Conservation (phyloP, 2,113 vertebrate species). For the Pluvianellus socialis region DNA sequence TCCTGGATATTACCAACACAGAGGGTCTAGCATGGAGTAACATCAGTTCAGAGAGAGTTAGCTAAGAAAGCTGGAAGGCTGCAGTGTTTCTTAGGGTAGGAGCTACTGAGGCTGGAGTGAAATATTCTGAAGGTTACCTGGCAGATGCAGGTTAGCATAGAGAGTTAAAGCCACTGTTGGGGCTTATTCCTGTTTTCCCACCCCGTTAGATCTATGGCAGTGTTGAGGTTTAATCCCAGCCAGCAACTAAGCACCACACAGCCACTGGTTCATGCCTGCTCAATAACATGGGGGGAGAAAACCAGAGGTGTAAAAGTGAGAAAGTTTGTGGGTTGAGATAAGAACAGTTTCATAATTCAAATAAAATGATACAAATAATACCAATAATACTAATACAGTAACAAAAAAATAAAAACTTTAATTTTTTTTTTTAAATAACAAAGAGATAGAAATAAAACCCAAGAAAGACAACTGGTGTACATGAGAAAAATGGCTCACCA, state of each 20-base stretch:
- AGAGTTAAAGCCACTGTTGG: background rate
- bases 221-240: background rate
- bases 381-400: too few relatives aligned
- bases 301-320: background rate
- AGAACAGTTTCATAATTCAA: background rate
- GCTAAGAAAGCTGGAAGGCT: background rate
- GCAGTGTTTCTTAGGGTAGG: background rate
- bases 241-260: background rate
- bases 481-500: background rate
- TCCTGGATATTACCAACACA: background rate
- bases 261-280: rapidly evolving
- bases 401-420: background rate
- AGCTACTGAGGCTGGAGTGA: background rate
- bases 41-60: background rate
- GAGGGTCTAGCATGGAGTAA: background rate
- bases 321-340: background rate
- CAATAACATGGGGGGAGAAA: background rate
- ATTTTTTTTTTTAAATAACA: background rate
- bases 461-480: background rate
- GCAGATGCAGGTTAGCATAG: background rate
- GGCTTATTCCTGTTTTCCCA: background rate
- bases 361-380: background rate
- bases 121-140: background rate
- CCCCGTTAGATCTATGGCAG: background rate
- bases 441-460: background rate